phyloP scores from a whole-genome alignment of 2,888 invertebrate genomes.

The Entomobrya proxima region DNA sequence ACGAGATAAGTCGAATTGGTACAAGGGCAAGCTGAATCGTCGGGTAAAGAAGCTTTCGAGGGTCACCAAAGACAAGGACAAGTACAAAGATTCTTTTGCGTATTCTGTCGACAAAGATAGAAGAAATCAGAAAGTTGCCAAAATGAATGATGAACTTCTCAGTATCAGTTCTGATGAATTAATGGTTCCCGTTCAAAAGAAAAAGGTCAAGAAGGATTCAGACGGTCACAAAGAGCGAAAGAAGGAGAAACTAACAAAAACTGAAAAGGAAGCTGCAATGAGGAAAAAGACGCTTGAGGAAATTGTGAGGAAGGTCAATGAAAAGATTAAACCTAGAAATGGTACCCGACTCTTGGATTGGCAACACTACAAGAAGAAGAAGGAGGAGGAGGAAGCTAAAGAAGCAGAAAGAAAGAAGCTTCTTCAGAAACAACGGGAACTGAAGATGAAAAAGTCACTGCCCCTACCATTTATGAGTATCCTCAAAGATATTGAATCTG shows the following conservation, averaged over 20 bases:
- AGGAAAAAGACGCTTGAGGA: slow-evolving; percentile 40
- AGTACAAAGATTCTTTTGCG: no score
- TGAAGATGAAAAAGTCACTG: slow-evolving; percentile 46
- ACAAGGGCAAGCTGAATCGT: slow-evolving; percentile 34
- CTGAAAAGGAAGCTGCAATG: slow-evolving; percentile 41
- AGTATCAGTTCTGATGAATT: slow-evolving; percentile 32
- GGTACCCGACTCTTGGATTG: slow-evolving; percentile 40
- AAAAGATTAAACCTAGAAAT: no score
- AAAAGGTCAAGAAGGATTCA: slow-evolving; percentile 11
- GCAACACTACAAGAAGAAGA: slow-evolving; percentile 35
- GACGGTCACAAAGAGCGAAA: neutral
- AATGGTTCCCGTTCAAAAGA: neutral
- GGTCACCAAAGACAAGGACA: neutral
- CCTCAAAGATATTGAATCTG: slow-evolving; percentile 58
- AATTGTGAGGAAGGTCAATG: slow-evolving; percentile 19
- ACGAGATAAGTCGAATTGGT: slow-evolving; percentile 44
- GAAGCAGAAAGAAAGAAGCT: slow-evolving; percentile 31
- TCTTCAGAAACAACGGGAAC: slow-evolving; percentile 15
- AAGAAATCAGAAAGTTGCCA: slow-evolving; percentile 8
- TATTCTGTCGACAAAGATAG: slow-evolving; percentile 18
- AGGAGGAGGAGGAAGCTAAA: slow-evolving; percentile 13
- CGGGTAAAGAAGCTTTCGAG: slow-evolving; percentile 20
- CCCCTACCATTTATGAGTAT: slow-evolving; percentile 53
- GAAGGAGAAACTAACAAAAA: slow-evolving; percentile 30
- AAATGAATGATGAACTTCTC: slow-evolving; percentile 28